Percentiles rank a stretch among this genome's conserved stretches.
Evolutionary conservation across 2,888 invertebrate species (phyloP).

Genomic region (Lamellibrachia satsuma): DNA sequence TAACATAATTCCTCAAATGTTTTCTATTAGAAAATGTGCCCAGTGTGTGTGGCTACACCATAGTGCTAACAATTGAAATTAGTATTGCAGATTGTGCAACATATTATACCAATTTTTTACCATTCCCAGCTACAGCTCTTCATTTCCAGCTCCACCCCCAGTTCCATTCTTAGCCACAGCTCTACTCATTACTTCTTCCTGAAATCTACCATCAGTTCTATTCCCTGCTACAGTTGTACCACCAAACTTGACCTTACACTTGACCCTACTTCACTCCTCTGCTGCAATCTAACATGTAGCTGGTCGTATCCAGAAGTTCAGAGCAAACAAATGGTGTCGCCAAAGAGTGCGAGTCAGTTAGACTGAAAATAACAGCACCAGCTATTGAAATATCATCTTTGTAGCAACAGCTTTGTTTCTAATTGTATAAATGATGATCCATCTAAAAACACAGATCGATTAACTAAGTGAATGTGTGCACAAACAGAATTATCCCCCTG

Average conservation of each 20-base stretch:
- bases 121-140: too few species aligned
- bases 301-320: not conserved
- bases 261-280: not conserved
- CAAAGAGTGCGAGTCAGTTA: not conserved
- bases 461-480: not conserved
- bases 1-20: too few species aligned
- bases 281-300: not conserved
- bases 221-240: too few species aligned
- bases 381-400: not conserved
- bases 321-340: not conserved
- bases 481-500: not conserved
- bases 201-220: too few species aligned
- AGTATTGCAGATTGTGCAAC: too few species aligned
- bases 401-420: conserved; percentile 3
- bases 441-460: not conserved
- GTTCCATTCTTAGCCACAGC: too few species aligned
- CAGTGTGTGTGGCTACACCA: too few species aligned
- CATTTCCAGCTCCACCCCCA: too few species aligned
- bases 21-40: too few species aligned
- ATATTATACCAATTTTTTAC: too few species aligned
- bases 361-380: not conserved
- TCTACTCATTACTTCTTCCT: too few species aligned
- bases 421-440: not conserved
- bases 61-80: too few species aligned
- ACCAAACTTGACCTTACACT: not conserved